Evolutionary conservation across 1,140 invertebrate species (phyloP).

Genomic region (Propsilocerus akamusi): DNA sequence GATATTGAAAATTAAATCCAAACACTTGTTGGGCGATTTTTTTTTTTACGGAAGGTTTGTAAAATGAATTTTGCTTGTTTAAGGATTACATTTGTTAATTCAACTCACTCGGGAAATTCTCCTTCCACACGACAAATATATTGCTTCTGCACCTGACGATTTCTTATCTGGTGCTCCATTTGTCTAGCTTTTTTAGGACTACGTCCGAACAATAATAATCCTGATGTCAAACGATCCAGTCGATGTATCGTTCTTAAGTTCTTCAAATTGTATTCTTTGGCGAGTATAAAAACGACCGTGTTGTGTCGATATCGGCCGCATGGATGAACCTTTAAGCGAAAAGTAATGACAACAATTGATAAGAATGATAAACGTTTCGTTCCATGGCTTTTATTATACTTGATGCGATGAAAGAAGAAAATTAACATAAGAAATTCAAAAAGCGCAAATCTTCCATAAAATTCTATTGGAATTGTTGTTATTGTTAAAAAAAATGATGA

Average conservation of each 20-base stretch:
- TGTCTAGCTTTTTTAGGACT: slow-evolving; percentile 80
- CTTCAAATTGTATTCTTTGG: slow-evolving; percentile 87
- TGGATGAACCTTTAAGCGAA: slow-evolving; percentile 65
- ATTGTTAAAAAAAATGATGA: too few relatives aligned
- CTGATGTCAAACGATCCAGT: slow-evolving; percentile 84
- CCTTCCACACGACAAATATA: slow-evolving; percentile 95
- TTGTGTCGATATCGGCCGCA: slow-evolving; percentile 94
- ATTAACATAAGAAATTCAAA: background rate
- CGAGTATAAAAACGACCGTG: slow-evolving; percentile 88
- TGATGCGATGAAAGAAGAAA: background rate
- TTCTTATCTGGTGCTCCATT: slow-evolving; percentile 86
- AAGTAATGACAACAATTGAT: background rate
- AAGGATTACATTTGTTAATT: background rate
- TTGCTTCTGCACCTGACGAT: slow-evolving; percentile 83
- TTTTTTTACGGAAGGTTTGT: too few relatives aligned
- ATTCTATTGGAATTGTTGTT: too few relatives aligned
- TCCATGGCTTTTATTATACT: background rate
- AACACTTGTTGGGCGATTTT: too few relatives aligned
- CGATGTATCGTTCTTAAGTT: slow-evolving; percentile 85
- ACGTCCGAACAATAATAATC: slow-evolving; percentile 81
- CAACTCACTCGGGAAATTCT: slow-evolving; percentile 82
- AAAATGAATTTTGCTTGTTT: too few relatives aligned
- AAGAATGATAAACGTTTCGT: background rate
- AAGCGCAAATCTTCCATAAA: background rate
- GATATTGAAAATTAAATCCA: background rate